Evolutionary conservation across 2,888 invertebrate genomes (phyloP).

Genomic region (Cosmopolites sordidus): DNA sequence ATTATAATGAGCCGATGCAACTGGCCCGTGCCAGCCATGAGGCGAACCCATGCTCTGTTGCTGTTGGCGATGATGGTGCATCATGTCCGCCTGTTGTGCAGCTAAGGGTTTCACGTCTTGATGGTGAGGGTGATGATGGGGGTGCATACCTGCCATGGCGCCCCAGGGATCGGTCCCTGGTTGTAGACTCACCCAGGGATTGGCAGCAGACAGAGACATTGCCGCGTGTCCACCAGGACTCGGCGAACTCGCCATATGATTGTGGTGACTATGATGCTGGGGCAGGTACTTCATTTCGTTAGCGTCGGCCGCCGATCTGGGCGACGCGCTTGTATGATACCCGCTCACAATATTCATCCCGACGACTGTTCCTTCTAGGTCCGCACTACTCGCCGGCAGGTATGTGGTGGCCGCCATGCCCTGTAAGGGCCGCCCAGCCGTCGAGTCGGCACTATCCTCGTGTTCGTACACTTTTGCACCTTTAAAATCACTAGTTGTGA

Average conservation of each 20-base stretch:
- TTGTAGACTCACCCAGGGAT: conserved; percentile 84
- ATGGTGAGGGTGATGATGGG: conserved; percentile 68
- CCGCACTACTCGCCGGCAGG: conserved; percentile 75
- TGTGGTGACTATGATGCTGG: conserved; percentile 80
- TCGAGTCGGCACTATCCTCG: conserved; percentile 45
- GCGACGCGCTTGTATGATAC: conserved; percentile 77
- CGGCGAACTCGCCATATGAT: conserved; percentile 63
- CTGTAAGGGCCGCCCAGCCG: conserved; percentile 56
- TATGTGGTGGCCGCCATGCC: conserved; percentile 96
- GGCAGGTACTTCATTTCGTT: conserved; percentile 94
- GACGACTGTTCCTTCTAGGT: conserved; percentile 66
- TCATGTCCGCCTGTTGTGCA: conserved; percentile 56
- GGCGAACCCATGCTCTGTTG: conserved; percentile 65
- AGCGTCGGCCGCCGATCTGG: conserved; percentile 79
- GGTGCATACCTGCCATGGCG: conserved; percentile 64
- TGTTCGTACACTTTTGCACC: conserved; percentile 44
- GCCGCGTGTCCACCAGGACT: conserved; percentile 60
- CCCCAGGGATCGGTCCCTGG: conserved; percentile 74
- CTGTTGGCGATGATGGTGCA: conserved; percentile 51
- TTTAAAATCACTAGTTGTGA: conserved; percentile 8
- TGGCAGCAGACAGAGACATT: conserved; percentile 52
- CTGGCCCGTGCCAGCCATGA: conserved; percentile 83
- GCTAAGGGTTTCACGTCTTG: conserved; percentile 79
- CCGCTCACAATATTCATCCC: conserved; percentile 72
- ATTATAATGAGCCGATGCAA: conserved; percentile 77